phyloP scores from a whole-genome alignment of 2,888 invertebrate species.

The Corythucha ciliata region DNA sequence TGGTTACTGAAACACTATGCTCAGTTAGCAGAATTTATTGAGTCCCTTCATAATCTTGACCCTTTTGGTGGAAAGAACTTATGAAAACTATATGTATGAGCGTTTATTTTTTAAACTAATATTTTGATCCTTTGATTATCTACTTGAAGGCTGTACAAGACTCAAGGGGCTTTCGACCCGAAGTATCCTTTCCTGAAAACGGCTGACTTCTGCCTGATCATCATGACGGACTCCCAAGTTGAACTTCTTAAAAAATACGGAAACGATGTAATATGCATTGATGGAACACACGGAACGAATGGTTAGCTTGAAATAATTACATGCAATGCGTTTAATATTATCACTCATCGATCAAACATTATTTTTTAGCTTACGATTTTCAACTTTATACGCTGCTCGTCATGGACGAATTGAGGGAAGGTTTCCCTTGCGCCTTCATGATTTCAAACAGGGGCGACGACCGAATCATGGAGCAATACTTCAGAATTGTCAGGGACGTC shows the following conservation, averaged over 20 bases:
- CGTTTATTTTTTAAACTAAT: too few relatives aligned
- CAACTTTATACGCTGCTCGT: conserved; percentile 32
- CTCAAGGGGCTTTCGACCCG: conserved; percentile 22
- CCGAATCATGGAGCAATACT: neutral
- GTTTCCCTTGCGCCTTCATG: conserved; percentile 33
- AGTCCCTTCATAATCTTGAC: too few relatives aligned
- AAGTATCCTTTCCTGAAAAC: conserved; percentile 27
- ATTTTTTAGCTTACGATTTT: too few relatives aligned
- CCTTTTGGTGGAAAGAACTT: too few relatives aligned
- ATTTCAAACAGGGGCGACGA: conserved; percentile 25
- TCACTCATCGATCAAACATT: too few relatives aligned
- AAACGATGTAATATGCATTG: conserved; percentile 33
- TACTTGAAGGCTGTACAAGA: too few relatives aligned
- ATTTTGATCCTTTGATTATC: too few relatives aligned
- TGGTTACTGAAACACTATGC: too few relatives aligned
- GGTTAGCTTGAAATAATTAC: too few relatives aligned
- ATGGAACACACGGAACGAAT: conserved; percentile 34
- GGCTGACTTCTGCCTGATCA: conserved; percentile 34
- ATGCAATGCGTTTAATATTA: too few relatives aligned
- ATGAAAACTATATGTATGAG: too few relatives aligned
- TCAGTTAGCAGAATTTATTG: too few relatives aligned
- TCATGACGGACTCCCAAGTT: conserved; percentile 33
- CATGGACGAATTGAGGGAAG: conserved; percentile 31
- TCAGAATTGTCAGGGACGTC: neutral
- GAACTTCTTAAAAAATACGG: conserved; percentile 32